Evolutionary conservation across 2,888 invertebrate species (phyloP).

Genomic region (Pegoplata infirma): DNA sequence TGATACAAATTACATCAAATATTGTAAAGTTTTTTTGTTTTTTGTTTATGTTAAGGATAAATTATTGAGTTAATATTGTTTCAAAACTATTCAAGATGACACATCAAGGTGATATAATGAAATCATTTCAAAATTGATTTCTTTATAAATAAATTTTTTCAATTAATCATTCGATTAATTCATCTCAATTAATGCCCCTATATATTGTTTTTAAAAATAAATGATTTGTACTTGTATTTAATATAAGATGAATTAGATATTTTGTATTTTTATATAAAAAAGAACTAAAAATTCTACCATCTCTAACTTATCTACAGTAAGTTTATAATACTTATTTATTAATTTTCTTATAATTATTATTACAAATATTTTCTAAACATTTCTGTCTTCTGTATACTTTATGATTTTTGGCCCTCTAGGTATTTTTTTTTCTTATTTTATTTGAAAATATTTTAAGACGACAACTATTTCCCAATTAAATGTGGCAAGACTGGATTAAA

Average conservation of each 20-base stretch:
- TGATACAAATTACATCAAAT: too few species aligned
- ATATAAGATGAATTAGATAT: too few species aligned
- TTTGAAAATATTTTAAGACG: not conserved
- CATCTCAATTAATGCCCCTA: not conserved
- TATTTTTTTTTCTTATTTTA: not conserved
- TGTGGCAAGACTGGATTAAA: conserved; percentile 32
- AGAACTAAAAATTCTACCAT: not conserved
- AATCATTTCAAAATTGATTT: not conserved
- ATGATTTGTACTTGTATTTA: not conserved
- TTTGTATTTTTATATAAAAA: not conserved
- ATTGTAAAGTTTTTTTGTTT: not conserved
- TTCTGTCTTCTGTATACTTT: conserved; percentile 3
- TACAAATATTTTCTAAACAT: conserved; percentile 16
- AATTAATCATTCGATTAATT: not conserved
- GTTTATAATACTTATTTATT: too few species aligned
- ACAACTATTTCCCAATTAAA: conserved; percentile 11
- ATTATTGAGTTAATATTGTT: not conserved
- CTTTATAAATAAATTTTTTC: too few species aligned
- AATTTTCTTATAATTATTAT: conserved; percentile 12
- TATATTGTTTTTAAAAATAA: not conserved
- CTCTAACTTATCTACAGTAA: not conserved
- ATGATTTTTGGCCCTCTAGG: conserved; percentile 15
- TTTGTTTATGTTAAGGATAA: not conserved
- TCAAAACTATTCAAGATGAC: not conserved
- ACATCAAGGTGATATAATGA: not conserved